Evolutionary conservation across 2,113 vertebrate species (phyloP), one percentile per base, ranked within the genome.

Genomic region (Mungos mungo): DNA sequence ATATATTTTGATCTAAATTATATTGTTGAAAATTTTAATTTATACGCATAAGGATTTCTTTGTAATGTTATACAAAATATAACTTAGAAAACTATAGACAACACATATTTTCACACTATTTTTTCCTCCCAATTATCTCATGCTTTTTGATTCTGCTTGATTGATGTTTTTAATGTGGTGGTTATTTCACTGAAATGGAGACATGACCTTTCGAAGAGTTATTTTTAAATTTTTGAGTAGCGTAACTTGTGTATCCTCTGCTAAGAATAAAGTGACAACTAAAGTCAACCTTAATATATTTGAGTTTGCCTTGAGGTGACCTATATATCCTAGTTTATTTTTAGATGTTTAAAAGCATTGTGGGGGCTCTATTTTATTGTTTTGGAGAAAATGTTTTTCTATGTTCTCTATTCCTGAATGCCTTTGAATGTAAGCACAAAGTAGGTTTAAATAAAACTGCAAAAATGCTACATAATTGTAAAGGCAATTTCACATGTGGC

Each of bases 141-240:
- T 14, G 69, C 14, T 33, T 79, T 52, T 83, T 66, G 69, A 72
- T 77, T 93, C 57, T 27, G 27, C 88, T 4, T 90, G 50, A 85
- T 10, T 74, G 9, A 25, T 86, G 6, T 82, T 90, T 93, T 83
- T 86, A 88, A 89, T 76, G n/a, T 15, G 21, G 18, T 87, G 65
- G 90, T 68, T 41, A 45, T 54, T 63, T 52, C 88, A 97, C 3
- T 71, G 14, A 97, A 90, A 79, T 12, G 60, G 63, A 96, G 94
- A n/a, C 23, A 92, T 97, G 81, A 66, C 47, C 38, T 90, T 85
- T 41, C 60, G 94, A 31, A 50, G 84, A 85, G 12, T 31, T 93
- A 66, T 88, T 94, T 97, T 10, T 66, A 84, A 69, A 71, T 23
- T 71, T 97, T 79, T 91, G 68, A 87, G 63, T 84, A 33, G 3